Conservation (phyloP, 2,888 invertebrate genomes). For the Reticulitermes lucifugus region DNA sequence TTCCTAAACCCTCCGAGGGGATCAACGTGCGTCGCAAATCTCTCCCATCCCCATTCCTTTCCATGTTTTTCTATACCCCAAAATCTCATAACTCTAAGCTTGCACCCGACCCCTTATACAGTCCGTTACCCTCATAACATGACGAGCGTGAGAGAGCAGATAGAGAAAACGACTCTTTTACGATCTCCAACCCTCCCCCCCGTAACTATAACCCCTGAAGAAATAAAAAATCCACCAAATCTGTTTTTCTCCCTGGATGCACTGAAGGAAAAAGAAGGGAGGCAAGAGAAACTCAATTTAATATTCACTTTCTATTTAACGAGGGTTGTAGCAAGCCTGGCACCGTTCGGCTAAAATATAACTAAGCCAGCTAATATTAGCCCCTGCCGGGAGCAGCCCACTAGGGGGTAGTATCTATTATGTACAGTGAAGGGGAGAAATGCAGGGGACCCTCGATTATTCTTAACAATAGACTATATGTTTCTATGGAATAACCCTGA, state of each 20-base stretch:
- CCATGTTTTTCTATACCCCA: slow-evolving; percentile 1
- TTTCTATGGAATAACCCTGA: slow-evolving; percentile 19
- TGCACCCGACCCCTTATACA: not conserved
- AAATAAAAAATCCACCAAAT: slow-evolving; percentile 34
- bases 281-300: slow-evolving; percentile 47
- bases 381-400: slow-evolving; percentile 24
- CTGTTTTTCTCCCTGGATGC: slow-evolving; percentile 33
- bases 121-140: slow-evolving; percentile 9
- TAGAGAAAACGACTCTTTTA: slow-evolving; percentile 38
- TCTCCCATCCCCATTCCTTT: slow-evolving; percentile 35
- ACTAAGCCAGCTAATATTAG: slow-evolving; percentile 29
- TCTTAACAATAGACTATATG: slow-evolving; percentile 50
- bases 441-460: slow-evolving; percentile 46
- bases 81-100: slow-evolving; percentile 33
- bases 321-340: slow-evolving; percentile 25
- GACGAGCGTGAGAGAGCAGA: slow-evolving; percentile 23
- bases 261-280: not conserved
- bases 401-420: slow-evolving; percentile 42
- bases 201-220: not conserved
- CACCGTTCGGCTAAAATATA: slow-evolving; percentile 42
- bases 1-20: slow-evolving; percentile 13
- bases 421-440: slow-evolving; percentile 43
- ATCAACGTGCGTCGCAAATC: slow-evolving; percentile 25
- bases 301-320: slow-evolving; percentile 48
- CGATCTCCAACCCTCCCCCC: slow-evolving; percentile 13